Conservation (phyloP, 2,888 invertebrate species). For the Heteromurus nitidus region DNA sequence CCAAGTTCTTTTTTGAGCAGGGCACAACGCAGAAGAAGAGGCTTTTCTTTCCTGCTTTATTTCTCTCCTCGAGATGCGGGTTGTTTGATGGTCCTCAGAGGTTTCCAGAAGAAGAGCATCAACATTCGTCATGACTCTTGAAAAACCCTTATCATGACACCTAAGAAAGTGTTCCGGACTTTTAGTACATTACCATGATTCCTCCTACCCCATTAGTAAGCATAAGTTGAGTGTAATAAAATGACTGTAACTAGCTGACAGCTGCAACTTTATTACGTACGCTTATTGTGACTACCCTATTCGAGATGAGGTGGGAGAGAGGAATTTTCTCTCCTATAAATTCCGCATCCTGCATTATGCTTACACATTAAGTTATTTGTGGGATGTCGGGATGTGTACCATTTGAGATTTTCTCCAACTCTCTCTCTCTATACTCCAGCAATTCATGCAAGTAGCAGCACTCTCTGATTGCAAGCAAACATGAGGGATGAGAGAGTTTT, state of each 20-base stretch:
- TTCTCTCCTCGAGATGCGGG: slow-evolving; percentile 27
- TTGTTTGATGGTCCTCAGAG: slow-evolving; percentile 57
- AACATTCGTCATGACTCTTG: slow-evolving; percentile 65
- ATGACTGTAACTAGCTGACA: slow-evolving; percentile 67
- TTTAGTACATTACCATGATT: slow-evolving; percentile 51
- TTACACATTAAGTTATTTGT: slow-evolving; percentile 52
- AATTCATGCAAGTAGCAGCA: too few relatives aligned
- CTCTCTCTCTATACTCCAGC: slow-evolving; percentile 11
- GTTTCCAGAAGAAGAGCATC: slow-evolving; percentile 60
- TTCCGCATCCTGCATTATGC: slow-evolving; percentile 30
- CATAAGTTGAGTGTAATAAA: slow-evolving; percentile 67
- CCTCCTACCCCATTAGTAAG: slow-evolving; percentile 61
- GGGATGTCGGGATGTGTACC: slow-evolving; percentile 58
- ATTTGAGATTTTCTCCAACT: slow-evolving; percentile 52
- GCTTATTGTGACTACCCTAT: slow-evolving; percentile 46
- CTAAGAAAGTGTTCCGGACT: slow-evolving; percentile 58
- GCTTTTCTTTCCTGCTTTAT: slow-evolving; percentile 14
- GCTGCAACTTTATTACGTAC: slow-evolving; percentile 65
- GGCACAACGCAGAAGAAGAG: too few relatives aligned
- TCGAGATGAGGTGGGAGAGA: slow-evolving; percentile 35
- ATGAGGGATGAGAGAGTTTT: too few relatives aligned
- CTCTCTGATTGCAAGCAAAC: too few relatives aligned
- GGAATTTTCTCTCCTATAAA: slow-evolving; percentile 51
- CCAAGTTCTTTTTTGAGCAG: too few relatives aligned
- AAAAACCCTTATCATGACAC: slow-evolving; percentile 65